A percentile compares a stretch with the other conserved stretches of the same genome.
Conservation (phyloP, 2,888 invertebrate genomes). For the Drosophila kanekoi region DNA sequence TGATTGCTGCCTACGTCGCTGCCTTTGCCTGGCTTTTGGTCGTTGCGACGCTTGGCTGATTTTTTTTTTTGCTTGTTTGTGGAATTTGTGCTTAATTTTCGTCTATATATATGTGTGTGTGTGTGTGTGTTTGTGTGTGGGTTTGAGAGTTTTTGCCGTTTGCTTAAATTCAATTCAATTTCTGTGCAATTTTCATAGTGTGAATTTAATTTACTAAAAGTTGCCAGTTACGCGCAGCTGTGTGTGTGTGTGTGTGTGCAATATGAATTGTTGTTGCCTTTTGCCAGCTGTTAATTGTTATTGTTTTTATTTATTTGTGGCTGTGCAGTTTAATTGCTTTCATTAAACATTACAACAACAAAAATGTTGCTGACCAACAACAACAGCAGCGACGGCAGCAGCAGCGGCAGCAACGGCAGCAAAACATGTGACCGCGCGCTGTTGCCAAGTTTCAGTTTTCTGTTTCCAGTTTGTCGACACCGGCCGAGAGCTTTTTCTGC, state of each 20-base stretch:
- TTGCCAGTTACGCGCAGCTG: constrained; percentile 37
- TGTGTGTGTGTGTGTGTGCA: constrained; percentile 16
- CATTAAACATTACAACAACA: constrained; percentile 59
- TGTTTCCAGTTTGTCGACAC: constrained; percentile 60
- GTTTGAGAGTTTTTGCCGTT: constrained; percentile 44
- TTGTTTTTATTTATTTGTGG: constrained; percentile 66
- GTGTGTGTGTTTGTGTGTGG: constrained; percentile 21
- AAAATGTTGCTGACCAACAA: constrained; percentile 26
- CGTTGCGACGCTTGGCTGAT: constrained; percentile 56
- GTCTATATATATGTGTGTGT: constrained; percentile 21
- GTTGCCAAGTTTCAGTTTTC: constrained; percentile 59
- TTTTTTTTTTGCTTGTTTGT: constrained; percentile 58
- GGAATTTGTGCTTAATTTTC: constrained; percentile 78
- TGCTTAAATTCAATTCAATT: constrained; percentile 76
- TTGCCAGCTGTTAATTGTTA: constrained; percentile 56
- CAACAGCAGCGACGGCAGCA: constrained; percentile 31
- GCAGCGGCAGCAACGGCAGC: constrained; percentile 22
- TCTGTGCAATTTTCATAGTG: constrained; percentile 70
- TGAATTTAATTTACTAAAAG: constrained; percentile 70
- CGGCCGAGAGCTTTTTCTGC: constrained; percentile 38
- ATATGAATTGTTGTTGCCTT: constrained; percentile 18
- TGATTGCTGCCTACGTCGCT: constrained; percentile 63
- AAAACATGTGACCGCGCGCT: constrained; percentile 69
- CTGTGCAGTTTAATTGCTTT: constrained; percentile 75
- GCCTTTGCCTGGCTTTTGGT: constrained; percentile 55